Conservation (phyloP, 1,140 invertebrate genomes). For the Agrilus planipennis region DNA sequence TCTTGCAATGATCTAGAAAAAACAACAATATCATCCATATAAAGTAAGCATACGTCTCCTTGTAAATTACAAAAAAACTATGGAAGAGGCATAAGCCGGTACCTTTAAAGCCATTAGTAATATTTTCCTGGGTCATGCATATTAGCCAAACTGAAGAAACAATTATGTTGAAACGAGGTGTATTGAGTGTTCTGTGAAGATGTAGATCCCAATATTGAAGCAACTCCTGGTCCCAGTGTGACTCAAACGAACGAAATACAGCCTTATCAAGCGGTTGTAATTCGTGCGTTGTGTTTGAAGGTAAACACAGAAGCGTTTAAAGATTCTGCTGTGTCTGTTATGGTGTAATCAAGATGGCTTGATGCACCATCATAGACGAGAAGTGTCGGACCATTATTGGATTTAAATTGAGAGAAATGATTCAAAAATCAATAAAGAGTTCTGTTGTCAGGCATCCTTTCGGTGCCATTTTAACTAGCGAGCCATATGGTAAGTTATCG, state of each 20-base stretch:
- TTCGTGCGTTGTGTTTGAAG: slow-evolving; percentile 32
- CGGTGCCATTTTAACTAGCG: slow-evolving; percentile 1
- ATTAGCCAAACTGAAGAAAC: neutral
- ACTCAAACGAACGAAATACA: slow-evolving; percentile 4
- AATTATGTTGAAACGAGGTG: neutral
- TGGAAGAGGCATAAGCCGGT: too few relatives aligned
- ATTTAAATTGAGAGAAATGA: too few relatives aligned
- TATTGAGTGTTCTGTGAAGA: slow-evolving; percentile 11
- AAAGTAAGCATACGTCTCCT: too few relatives aligned
- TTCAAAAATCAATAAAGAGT: neutral
- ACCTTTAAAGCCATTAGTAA: slow-evolving; percentile 4
- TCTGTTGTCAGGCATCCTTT: slow-evolving; percentile 6
- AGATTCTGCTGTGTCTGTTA: slow-evolving; percentile 18
- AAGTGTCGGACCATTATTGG: slow-evolving; percentile 4
- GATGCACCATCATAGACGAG: slow-evolving; percentile 4
- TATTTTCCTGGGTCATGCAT: slow-evolving; percentile 3
- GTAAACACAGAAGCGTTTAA: slow-evolving; percentile 28
- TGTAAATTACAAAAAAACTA: too few relatives aligned
- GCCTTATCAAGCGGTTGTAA: slow-evolving; percentile 27
- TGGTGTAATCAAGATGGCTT: slow-evolving; percentile 8
- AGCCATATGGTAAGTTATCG: slow-evolving; percentile 14
- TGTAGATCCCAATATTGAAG: slow-evolving; percentile 1
- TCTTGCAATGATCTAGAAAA: too few relatives aligned
- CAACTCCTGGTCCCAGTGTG: slow-evolving; percentile 1
- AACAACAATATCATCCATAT: too few relatives aligned